Evolutionary conservation across 2,888 invertebrate genomes (phyloP), one percentile per base, ranked within the genome.

Genomic region (Serripes groenlandicus): DNA sequence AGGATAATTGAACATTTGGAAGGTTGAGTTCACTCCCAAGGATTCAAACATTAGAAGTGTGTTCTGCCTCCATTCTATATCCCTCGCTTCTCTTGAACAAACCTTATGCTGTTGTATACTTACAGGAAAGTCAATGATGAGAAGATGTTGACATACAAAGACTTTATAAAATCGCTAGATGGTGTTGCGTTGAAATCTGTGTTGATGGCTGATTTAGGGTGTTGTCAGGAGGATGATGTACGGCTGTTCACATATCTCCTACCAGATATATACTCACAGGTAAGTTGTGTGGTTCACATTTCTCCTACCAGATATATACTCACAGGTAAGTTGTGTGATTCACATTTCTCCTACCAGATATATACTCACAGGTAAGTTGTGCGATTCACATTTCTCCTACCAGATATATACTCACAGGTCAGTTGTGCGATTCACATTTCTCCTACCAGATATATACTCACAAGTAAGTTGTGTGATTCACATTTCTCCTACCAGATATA

Each of bases 361-460:
- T 99, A 83, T 99, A 98, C 95, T 96, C 97, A 93, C 98, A 97
- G 95, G 95, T 95, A 91, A 88, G 91, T 90, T 23, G 21, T 30
- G n/a, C n/a, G n/a, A n/a, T 96, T 99, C 95, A 97, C 98, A 93
- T 99, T 97, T 96, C 96, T 99, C 90, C 96, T 99, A 94, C 98
- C 99, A 70, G 98, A 98, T 94, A 96, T 99, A 83, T 99, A 98
- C 95, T 96, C 97, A 93, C 98, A 97, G 95, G 95, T 95, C 90
- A 88, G 91, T 90, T 23, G 21, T 30, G n/a, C n/a, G n/a, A n/a
- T n/a, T n/a, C n/a, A n/a, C n/a, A n/a, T n/a, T n/a, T n/a, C n/a
- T n/a, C n/a, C n/a, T n/a, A n/a, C n/a, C n/a, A n/a, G n/a, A n/a
- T n/a, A n/a, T n/a, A n/a, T n/a, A n/a, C n/a, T n/a, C n/a, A n/a